Evolutionary conservation across 2,888 invertebrate genomes (phyloP), one percentile per base, ranked within the genome.

Genomic region (Hypomecis atomaria): DNA sequence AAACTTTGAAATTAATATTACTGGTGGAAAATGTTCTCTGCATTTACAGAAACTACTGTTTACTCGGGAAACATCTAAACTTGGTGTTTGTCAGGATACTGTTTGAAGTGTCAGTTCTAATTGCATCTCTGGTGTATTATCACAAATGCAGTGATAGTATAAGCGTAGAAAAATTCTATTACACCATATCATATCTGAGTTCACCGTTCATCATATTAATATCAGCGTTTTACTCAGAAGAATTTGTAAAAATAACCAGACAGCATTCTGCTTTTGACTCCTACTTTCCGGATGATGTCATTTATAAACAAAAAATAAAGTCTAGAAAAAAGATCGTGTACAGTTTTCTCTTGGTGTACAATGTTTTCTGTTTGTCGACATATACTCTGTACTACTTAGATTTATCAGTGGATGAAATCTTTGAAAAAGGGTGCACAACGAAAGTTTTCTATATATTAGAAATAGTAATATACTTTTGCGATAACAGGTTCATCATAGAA

Each of bases 1-100:
- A 52, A 13, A 47, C 47, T 5, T 13, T 70, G n/a, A 66, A 69
- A 44, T 13, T 68, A 2, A 7, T 72, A 11, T n/a, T 68, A 8
- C n/a, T 58, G 9, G 23, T 62, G 4, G 68, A 70, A 52, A 67
- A 67, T 50, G 11, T 69, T 10, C 10, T 70, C 5, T 59, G 70
- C 34, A n/a, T 72, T 6, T 65, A 66, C 49, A 65, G 72, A 62
- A 69, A 65, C 43, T 61, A 49, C 36, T 43, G 23, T 5, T 54
- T 38, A 5, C 47, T 66, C 45, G 50, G 53, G 2, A 52, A 45
- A 48, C 5, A 38, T 6, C 72, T 62, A 38, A 49, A 66, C 42
- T 44, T 69, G 40, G 58, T 64, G 11, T n/a, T 45, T 4, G 2
- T 55, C 6, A 72, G 66, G 56, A 55, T 69, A 6, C 9, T 58